Conservation (phyloP, 2,888 invertebrate species). For the Parnassius apollo region DNA sequence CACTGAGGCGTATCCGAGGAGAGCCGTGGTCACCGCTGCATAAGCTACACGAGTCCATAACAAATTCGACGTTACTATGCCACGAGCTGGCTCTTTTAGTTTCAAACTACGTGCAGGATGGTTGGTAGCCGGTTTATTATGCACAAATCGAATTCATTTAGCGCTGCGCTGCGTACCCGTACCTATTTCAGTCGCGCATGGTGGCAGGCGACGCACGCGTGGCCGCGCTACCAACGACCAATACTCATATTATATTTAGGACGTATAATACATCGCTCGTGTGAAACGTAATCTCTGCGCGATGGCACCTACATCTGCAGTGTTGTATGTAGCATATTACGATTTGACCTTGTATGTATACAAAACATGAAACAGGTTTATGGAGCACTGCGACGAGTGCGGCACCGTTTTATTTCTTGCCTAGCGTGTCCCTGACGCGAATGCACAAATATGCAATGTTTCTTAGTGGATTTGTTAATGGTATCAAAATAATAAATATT, state of each 20-base stretch:
- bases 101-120: conserved; percentile 16
- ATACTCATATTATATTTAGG: conserved; percentile 26
- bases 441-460: conserved; percentile 45
- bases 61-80: conserved; percentile 7
- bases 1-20: conserved; percentile 23
- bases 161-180: conserved; percentile 27
- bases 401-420: conserved; percentile 48
- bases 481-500: conserved; percentile 7
- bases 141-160: conserved; percentile 52
- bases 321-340: conserved; percentile 28
- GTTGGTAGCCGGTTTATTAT: conserved; percentile 33
- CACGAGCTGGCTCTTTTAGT: conserved; percentile 15
- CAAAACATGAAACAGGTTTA: conserved; percentile 42
- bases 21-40: conserved; percentile 15
- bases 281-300: conserved; percentile 15
- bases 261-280: conserved; percentile 20
- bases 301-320: conserved; percentile 24
- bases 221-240: conserved; percentile 31
- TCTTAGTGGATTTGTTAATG: conserved; percentile 27
- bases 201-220: conserved; percentile 35
- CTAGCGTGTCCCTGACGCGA: conserved; percentile 41
- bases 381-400: conserved; percentile 39
- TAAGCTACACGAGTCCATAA: conserved; percentile 10
- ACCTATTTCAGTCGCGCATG: conserved; percentile 52
- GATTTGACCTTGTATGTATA: conserved; percentile 36